phyloP scores from a whole-genome alignment of 92 coral and sea anemone genomes.

The Heteractis magnifica region DNA sequence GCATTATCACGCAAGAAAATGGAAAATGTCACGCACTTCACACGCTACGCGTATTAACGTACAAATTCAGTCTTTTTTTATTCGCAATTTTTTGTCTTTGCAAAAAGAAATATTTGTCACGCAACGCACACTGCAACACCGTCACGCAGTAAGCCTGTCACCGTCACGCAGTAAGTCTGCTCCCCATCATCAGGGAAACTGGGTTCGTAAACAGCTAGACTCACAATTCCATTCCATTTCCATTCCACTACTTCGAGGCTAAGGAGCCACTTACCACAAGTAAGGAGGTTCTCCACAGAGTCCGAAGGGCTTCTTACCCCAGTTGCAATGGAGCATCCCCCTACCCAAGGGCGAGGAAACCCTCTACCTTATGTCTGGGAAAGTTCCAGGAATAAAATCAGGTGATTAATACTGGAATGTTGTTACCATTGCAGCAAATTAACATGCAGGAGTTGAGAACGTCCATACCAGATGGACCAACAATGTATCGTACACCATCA shows the following conservation, averaged over 20 bases:
- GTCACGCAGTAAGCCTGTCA: not conserved
- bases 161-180: not conserved
- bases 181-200: too few species aligned
- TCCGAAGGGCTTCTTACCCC: too few species aligned
- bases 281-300: too few species aligned
- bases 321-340: too few species aligned
- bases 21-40: not conserved
- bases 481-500: constrained; percentile 60
- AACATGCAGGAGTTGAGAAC: constrained; percentile 70
- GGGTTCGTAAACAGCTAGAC: too few species aligned
- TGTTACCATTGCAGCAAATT: constrained; percentile 53
- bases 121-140: not conserved
- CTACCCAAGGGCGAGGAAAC: too few species aligned
- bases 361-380: too few species aligned
- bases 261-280: too few species aligned
- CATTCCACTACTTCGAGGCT: too few species aligned
- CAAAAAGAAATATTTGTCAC: not conserved
- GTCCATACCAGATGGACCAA: constrained; percentile 65
- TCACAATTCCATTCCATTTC: too few species aligned
- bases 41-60: not conserved
- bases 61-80: not conserved
- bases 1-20: not conserved
- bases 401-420: not conserved
- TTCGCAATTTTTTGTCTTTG: not conserved
- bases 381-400: too few species aligned